Evolutionary conservation across 2,113 vertebrate genomes (phyloP).

Genomic region (Lagopus leucura): DNA sequence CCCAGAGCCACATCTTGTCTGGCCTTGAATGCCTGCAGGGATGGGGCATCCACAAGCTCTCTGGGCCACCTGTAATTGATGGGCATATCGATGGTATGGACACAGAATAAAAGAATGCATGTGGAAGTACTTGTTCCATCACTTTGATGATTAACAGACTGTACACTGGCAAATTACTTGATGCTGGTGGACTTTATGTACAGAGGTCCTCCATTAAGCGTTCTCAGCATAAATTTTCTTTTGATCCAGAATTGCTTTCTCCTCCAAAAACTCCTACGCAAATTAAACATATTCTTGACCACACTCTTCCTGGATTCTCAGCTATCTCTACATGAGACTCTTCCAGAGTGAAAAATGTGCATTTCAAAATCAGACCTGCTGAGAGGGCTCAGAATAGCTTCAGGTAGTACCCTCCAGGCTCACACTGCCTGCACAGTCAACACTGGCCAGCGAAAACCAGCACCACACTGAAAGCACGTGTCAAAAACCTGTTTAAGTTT

Average conservation of each 20-base stretch:
- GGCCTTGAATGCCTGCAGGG: no score
- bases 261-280: accelerated
- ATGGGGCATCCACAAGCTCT: no score
- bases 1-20: no score
- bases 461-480: not conserved
- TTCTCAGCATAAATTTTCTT: not conserved
- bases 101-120: not conserved
- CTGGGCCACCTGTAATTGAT: no score
- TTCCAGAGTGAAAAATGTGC: not conserved
- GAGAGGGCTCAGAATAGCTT: not conserved
- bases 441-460: not conserved
- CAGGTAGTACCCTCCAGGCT: not conserved
- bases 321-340: not conserved
- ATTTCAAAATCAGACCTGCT: not conserved
- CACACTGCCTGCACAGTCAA: not conserved
- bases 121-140: not conserved
- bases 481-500: not conserved
- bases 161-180: not conserved
- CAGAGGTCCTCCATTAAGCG: not conserved
- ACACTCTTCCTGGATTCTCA: not conserved
- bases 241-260: not conserved
- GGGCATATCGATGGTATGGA: not conserved
- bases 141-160: not conserved
- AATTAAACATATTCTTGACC: not conserved
- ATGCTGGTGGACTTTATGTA: not conserved